Evolutionary conservation across 64 coral and sea anemone species (phyloP).

Genomic region (Montipora sp.): DNA sequence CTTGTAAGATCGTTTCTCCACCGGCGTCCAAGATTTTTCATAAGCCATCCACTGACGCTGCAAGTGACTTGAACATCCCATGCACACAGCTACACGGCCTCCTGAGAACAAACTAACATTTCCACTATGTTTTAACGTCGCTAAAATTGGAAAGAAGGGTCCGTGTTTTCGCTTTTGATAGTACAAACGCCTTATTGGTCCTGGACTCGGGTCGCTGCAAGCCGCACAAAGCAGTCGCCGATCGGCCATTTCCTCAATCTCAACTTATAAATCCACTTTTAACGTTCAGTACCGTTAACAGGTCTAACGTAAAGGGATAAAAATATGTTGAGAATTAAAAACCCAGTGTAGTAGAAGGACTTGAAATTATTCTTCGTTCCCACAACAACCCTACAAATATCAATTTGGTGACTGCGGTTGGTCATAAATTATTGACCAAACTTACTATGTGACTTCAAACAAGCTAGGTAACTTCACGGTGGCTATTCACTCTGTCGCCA

Average conservation of each 20-base stretch:
- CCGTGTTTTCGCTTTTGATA: slow-evolving; percentile 83
- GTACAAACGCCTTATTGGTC: slow-evolving; percentile 86
- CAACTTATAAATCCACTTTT: neutral
- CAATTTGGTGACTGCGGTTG: neutral
- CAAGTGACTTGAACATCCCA: slow-evolving; percentile 87
- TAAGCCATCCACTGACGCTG: slow-evolving; percentile 91
- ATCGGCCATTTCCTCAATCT: slow-evolving; percentile 23
- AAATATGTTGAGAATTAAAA: neutral
- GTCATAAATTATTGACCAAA: slow-evolving; percentile 6
- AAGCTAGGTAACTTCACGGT: neutral
- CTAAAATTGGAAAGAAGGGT: slow-evolving; percentile 88
- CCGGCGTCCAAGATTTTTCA: slow-evolving; percentile 82
- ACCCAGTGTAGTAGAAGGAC: neutral
- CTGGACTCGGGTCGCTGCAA: slow-evolving; percentile 83
- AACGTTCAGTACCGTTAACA: neutral
- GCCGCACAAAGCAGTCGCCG: slow-evolving; percentile 54
- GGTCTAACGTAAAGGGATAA: neutral
- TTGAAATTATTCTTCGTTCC: slow-evolving; percentile 3
- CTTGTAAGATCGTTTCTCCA: slow-evolving; percentile 78
- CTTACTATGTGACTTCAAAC: neutral
- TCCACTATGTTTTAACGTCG: slow-evolving; percentile 53
- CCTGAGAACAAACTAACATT: slow-evolving; percentile 75
- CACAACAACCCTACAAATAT: slow-evolving; percentile 40
- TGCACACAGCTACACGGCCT: slow-evolving; percentile 86
- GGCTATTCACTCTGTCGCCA: neutral